These are phyloP conservation scores for Drosophila murphyi DNA, from an alignment of 1,140 invertebrate genomes.

Conservation along the genomic window DNA sequence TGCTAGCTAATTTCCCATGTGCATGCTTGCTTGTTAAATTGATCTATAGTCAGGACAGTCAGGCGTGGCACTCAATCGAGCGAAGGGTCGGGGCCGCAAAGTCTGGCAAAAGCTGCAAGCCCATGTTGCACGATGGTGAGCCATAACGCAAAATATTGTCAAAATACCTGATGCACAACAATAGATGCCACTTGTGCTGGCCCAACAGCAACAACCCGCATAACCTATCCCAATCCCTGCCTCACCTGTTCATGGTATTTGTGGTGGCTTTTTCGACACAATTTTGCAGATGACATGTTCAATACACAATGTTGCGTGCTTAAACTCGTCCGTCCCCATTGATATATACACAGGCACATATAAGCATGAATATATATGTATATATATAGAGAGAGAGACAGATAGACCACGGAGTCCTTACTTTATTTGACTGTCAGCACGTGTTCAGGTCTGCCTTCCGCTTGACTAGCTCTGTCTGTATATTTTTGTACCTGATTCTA, in stretches of 20 bases:
- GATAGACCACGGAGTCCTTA: slow-evolving; percentile 17
- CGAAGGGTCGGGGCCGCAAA: background rate
- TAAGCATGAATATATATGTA: background rate
- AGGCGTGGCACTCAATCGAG: background rate
- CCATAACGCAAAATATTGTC: slow-evolving; percentile 73
- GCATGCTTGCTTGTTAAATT: slow-evolving; percentile 82
- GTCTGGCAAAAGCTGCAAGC: slow-evolving; percentile 48
- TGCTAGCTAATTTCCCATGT: slow-evolving; percentile 78
- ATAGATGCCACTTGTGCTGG: slow-evolving; percentile 40
- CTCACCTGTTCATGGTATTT: slow-evolving; percentile 43
- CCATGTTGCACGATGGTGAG: slow-evolving; percentile 40
- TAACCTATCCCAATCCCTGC: background rate
- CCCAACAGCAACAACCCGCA: slow-evolving; percentile 1
- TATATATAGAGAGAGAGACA: background rate
- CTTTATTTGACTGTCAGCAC: slow-evolving; percentile 65
- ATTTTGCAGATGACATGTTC: slow-evolving; percentile 79
- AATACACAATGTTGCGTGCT: slow-evolving; percentile 80
- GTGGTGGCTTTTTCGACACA: slow-evolving; percentile 73
- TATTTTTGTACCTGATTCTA: background rate
- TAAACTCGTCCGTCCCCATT: slow-evolving; percentile 68
- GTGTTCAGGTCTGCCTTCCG: slow-evolving; percentile 57
- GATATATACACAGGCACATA: slow-evolving; percentile 35
- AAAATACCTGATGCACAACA: slow-evolving; percentile 68
- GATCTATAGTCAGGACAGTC: slow-evolving; percentile 58
- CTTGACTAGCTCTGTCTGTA: background rate